Evolutionary conservation across 2,888 invertebrate species (phyloP), one percentile per base, ranked within the genome.

Genomic region (Dicyrtomina minuta): DNA sequence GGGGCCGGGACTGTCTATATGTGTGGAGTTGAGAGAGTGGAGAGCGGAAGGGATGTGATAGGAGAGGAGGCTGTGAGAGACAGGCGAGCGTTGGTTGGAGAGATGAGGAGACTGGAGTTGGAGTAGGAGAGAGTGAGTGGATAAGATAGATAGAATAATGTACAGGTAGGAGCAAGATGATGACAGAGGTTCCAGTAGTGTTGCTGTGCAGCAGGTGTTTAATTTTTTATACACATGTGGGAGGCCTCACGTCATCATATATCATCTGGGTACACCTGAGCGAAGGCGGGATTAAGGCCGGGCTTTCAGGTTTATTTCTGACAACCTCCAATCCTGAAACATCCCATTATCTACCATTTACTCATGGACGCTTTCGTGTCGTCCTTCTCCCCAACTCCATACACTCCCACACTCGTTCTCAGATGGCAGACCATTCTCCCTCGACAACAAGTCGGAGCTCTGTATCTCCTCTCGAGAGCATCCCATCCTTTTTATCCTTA

Each of bases 291-390:
- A 55, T 64, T 68, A 71, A 65, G 71, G 68, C 66, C 44, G 71
- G 72, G 68, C 71, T 71, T 71, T 62, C 58, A 51, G 62, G 56
- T 68, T 62, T 60, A 64, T 65, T 68, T 60, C 71, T 71, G 68
- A 66, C 68, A 71, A 68, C 68, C 68, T 61, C 71, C 68, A 71
- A 71, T 71, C 71, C 68, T 68, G 68, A 68, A 68, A 68, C 68
- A 64, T 71, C 68, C 71, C 71, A 71, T 71, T 71, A 68, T 68
- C 71, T 68, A 66, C 71, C 71, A 71, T 71, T 71, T 68, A 71
- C 51, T 66, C 70, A 67, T 67, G 66, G 66, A 61, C 62, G 66
- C 66, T 60, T 49, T 59, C 46, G 51, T 66, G 39, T 70, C 66
- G 60, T 62, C 43, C 60, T 33, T 33, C 44, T 66, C 61, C 60